Evolutionary conservation across 2,888 invertebrate species (phyloP), one percentile per base, ranked within the genome.

Genomic region (Seira ritae): DNA sequence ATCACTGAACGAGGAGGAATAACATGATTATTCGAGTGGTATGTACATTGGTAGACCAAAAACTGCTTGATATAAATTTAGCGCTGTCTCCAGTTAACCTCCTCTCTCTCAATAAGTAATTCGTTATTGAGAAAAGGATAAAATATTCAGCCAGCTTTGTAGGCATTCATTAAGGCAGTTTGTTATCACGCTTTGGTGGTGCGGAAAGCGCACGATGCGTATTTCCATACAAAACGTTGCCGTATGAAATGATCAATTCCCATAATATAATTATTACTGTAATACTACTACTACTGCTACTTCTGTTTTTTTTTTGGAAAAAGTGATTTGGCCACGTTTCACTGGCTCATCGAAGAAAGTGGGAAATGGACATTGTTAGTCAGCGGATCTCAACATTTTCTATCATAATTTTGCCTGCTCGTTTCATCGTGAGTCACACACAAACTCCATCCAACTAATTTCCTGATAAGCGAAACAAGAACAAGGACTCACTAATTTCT

Each of bases 251-350:
- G 50, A 50, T 50, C 50, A 15, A 8, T 50, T 50, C 17, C 12
- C 50, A 50, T 50, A 50, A 50, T 50, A 50, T 50, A 50, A 50
- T 50, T 50, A 50, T 50, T 50, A 50, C 15, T 31, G 31, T 31
- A 31, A 8, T 31, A 8, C 2, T 4, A 31, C 31, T 31, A 31
- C 3, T 31, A 31, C n/a, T n/a, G n/a, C n/a, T n/a, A n/a, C n/a
- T n/a, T n/a, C n/a, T n/a, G n/a, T n/a, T n/a, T n/a, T n/a, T n/a
- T n/a, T n/a, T n/a, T n/a, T n/a, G 60, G 37, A 77, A 62, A 78
- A 78, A 71, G 70, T 78, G 70, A 78, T 78, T 78, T 78, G 78
- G 78, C 71, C 78, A 78, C 71, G 68, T 50, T 50, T 15, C 50
- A 50, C 8, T 31, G 50, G 2, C 6, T 15, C 12, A 3, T 50